Evolutionary conservation across 2,113 vertebrate genomes (phyloP).

Genomic region (Morone saxatilis): DNA sequence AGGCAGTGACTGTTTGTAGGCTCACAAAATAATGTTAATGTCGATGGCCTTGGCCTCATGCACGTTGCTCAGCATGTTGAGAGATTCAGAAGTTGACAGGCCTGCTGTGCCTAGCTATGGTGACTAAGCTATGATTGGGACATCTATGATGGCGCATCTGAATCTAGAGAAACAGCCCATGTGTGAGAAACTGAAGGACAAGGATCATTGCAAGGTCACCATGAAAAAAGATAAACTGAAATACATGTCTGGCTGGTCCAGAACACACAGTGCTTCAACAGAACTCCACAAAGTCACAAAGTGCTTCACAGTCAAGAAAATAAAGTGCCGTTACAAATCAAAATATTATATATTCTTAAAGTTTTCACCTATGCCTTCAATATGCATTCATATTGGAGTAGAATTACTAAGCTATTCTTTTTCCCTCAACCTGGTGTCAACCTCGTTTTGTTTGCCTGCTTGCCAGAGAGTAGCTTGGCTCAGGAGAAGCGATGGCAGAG

Average conservation of each 20-base stretch:
- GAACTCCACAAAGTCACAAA: neutral
- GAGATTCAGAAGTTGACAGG: no score
- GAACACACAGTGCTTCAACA: neutral
- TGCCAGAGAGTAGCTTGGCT: constrained; percentile 18
- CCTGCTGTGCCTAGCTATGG: no score
- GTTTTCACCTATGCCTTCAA: neutral
- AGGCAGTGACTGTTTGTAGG: no score
- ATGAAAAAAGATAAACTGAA: neutral
- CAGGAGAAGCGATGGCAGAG: constrained; percentile 12
- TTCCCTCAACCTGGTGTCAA: constrained; percentile 4
- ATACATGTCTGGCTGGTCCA: neutral
- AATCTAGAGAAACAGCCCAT: neutral
- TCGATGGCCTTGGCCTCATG: no score
- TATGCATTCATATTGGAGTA: constrained; percentile 1
- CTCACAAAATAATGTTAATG: no score
- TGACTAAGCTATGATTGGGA: no score
- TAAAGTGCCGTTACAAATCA: neutral
- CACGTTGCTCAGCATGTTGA: no score
- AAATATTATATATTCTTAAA: neutral
- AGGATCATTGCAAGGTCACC: neutral
- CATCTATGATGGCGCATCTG: neutral
- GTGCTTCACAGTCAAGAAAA: neutral
- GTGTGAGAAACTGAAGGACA: neutral
- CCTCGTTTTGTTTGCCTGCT: constrained; percentile 6
- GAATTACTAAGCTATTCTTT: neutral